Evolutionary conservation across 2,113 vertebrate genomes (phyloP), one percentile per base, ranked within the genome.

Genomic region (Pollimyrus isidori): DNA sequence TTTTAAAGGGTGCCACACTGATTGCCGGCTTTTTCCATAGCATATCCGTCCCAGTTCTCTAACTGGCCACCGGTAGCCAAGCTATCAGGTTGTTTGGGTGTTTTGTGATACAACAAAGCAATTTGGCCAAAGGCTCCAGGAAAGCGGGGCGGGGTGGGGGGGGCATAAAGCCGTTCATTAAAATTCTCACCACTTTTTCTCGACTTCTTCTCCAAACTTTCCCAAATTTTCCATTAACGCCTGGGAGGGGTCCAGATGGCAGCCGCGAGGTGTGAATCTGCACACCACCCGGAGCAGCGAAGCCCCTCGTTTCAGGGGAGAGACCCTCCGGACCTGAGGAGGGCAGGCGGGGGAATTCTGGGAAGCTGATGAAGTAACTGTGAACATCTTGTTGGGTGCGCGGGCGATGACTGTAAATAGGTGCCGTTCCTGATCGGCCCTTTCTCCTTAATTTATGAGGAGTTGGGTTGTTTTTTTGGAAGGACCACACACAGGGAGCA

Each of bases 171-270:
- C 88, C 84, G 46, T 89, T 94, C 91, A 95, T 95, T 94, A 94
- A 94, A 93, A 94, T 93, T 95, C 94, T 92, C 91, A 89, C 90
- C 93, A 93, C 91, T 91, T 94, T 94, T 94, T 91, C 93, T 93
- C 15, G 92, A 91, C 90, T 92, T 92, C 89, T 92, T 93, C 92
- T 92, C 90, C 90, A 90, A 89, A 91, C 92, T 90, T 90, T 90
- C 91, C 90, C 91, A 91, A 91, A 85, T 90, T 92, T 93, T 90
- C 91, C 88, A 89, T 89, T 86, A 88, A 65, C 1, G 62, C 88
- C 88, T 89, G 90, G 91, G 90, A 50, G 7, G 10, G 17, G 52
- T 87, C 89, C 89, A 90, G 80, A 91, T 86, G 88, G 56, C 82
- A 86, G 89, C 42, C 42, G 30, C 88, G 91, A 2, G 6, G 86